phyloP scores from a whole-genome alignment of 2,888 invertebrate genomes.

The Hypselothyrea guttata region DNA sequence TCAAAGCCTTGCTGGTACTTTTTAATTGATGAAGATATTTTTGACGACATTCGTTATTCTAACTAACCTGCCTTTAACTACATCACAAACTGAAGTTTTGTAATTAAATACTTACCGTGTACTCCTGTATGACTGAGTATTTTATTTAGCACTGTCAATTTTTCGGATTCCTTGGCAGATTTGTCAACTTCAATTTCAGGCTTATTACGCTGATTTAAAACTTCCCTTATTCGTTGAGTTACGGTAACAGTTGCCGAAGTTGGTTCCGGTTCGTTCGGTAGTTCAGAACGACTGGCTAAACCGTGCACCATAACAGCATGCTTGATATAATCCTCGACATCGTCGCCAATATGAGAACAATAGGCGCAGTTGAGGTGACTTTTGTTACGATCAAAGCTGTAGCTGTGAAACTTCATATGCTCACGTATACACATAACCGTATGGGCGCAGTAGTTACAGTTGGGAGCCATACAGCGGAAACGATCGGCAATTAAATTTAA shows the following conservation, averaged over 20 bases:
- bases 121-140: too few species aligned
- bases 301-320: slow-evolving; percentile 64
- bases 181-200: too few species aligned
- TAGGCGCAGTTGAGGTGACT: slow-evolving; percentile 71
- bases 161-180: too few species aligned
- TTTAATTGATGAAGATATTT: too few species aligned
- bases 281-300: slow-evolving; percentile 33
- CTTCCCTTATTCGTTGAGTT: slow-evolving; percentile 57
- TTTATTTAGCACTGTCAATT: too few species aligned
- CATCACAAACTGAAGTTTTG: too few species aligned
- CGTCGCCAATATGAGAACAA: slow-evolving; percentile 57
- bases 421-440: slow-evolving; percentile 72
- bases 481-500: slow-evolving; percentile 30
- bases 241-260: background rate
- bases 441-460: slow-evolving; percentile 63
- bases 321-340: slow-evolving; percentile 64
- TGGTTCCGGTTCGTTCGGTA: slow-evolving; percentile 8
- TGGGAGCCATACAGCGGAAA: slow-evolving; percentile 70
- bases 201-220: slow-evolving; percentile 40
- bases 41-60: too few species aligned
- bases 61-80: too few species aligned
- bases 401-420: slow-evolving; percentile 72
- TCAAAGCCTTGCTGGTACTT: too few species aligned
- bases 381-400: slow-evolving; percentile 52
- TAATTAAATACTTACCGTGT: too few species aligned